Evolutionary conservation across 2,888 invertebrate species (phyloP).

Genomic region (Anorthoa munda): DNA sequence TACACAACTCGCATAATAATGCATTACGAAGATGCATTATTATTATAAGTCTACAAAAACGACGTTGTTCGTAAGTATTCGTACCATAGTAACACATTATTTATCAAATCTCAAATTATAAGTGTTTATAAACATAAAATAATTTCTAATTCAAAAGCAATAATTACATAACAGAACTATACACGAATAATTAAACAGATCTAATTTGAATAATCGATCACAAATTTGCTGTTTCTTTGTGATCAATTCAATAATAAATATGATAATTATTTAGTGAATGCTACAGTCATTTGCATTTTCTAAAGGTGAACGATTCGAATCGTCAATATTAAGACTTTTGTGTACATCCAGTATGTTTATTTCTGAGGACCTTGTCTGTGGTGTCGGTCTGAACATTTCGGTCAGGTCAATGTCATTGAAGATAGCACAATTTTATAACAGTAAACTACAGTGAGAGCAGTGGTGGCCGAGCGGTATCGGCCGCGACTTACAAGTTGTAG

Average conservation of each 20-base stretch:
- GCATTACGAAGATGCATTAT: no score
- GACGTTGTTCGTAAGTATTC: neutral
- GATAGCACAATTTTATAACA: neutral
- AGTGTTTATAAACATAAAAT: neutral
- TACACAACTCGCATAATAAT: no score
- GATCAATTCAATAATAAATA: neutral
- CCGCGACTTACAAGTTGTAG: no score
- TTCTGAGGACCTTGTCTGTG: neutral
- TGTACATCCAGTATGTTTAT: neutral
- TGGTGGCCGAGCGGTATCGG: no score
- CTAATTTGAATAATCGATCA: slow-evolving; percentile 28
- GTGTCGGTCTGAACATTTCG: neutral
- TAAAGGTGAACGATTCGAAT: slow-evolving; percentile 8
- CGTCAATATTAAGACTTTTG: neutral
- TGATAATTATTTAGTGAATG: slow-evolving; percentile 10
- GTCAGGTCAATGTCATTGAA: slow-evolving; percentile 16
- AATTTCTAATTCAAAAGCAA: neutral
- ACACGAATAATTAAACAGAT: neutral
- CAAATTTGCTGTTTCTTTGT: neutral
- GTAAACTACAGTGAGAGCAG: no score
- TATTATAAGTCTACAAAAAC: neutral
- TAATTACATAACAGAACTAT: slow-evolving; percentile 11
- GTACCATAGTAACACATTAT: neutral
- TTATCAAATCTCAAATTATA: neutral
- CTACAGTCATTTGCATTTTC: slow-evolving; percentile 4